phyloP scores from a whole-genome alignment of 2,113 vertebrate genomes.

The Channa argus region DNA sequence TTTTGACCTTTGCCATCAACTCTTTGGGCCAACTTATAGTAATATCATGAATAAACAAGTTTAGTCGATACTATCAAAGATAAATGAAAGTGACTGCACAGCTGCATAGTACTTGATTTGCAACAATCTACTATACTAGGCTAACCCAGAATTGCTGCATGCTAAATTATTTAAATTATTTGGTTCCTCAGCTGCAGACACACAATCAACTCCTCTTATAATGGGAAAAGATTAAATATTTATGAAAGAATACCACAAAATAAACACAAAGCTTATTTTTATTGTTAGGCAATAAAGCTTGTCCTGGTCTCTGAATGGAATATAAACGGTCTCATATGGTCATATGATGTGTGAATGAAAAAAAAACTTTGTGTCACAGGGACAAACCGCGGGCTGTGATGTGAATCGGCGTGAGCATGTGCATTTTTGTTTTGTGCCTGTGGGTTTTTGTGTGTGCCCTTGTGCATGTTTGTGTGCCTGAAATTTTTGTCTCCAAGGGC shows the following conservation, averaged over 20 bases:
- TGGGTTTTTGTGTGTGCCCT: constrained; percentile 19
- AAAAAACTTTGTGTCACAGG: constrained; percentile 11
- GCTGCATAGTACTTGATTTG: constrained; percentile 8
- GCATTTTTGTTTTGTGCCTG: constrained; percentile 26
- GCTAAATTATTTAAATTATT: constrained; percentile 73
- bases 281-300: constrained; percentile 54
- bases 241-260: constrained; percentile 68
- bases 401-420: constrained; percentile 20
- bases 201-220: constrained; percentile 48
- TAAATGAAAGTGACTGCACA: constrained; percentile 15
- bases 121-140: constrained; percentile 16
- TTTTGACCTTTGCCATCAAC: neutral
- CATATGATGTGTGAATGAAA: constrained; percentile 6
- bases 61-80: neutral
- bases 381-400: constrained; percentile 43
- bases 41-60: neutral
- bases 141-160: constrained; percentile 24
- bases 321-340: constrained; percentile 56
- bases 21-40: too few species aligned
- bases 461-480: constrained; percentile 17
- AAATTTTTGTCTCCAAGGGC: constrained; percentile 60
- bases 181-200: constrained; percentile 55
- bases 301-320: constrained; percentile 54
- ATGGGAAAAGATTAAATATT: constrained; percentile 73
- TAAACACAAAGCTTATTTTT: constrained; percentile 70